Conservation (phyloP, 2,797 vertebrate species). For the Cephalopachus bancanus region DNA sequence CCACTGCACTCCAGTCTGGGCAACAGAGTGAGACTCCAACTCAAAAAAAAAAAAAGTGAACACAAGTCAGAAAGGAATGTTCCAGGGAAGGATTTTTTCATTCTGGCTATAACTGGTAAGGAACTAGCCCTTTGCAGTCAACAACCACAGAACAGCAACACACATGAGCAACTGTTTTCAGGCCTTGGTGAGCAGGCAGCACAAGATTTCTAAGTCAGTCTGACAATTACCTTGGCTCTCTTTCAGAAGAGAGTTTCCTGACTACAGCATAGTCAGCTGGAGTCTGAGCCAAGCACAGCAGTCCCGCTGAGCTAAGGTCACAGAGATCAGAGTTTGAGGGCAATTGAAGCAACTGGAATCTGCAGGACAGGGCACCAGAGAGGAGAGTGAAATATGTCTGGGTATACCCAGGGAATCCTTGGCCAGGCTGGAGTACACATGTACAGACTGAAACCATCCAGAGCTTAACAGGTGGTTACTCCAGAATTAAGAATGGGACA, state of each 20-base stretch:
- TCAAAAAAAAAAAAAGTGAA: neutral
- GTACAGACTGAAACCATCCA: neutral
- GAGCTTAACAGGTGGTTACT: neutral
- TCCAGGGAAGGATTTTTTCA: neutral
- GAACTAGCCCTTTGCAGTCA: neutral
- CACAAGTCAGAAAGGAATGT: neutral
- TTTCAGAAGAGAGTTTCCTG: constrained; percentile 33
- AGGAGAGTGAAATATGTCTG: neutral
- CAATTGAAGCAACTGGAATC: constrained; percentile 20
- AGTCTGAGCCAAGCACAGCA: neutral
- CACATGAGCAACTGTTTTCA: neutral
- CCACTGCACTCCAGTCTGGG: no score
- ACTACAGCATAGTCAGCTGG: neutral
- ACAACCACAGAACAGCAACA: neutral
- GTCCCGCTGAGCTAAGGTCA: constrained; percentile 49
- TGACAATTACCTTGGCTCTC: neutral
- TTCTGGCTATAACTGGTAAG: neutral
- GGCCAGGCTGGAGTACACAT: neutral
- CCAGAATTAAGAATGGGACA: neutral
- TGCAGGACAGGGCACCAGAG: neutral
- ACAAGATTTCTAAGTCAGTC: neutral
- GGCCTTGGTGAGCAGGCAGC: neutral
- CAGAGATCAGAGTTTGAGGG: neutral
- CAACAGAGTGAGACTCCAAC: no score
- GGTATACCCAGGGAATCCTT: neutral